Conservation (phyloP, 2,888 invertebrate genomes). For the Cheilosia impressa region DNA sequence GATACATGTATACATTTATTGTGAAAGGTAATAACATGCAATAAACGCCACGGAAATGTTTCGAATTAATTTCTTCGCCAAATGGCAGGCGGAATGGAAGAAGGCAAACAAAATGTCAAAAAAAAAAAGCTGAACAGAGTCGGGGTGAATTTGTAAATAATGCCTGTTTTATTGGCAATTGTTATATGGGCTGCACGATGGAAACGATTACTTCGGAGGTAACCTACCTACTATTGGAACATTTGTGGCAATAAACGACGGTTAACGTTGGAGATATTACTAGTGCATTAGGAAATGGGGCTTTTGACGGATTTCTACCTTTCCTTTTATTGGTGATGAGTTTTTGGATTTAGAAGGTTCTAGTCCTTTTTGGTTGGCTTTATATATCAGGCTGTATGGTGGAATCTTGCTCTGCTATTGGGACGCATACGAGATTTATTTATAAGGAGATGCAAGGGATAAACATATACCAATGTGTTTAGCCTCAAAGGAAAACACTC, state of each 20-base stretch:
- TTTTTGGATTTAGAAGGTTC: neutral
- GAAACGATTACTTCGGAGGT: slow-evolving; percentile 13
- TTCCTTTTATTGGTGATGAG: neutral
- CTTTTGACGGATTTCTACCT: neutral
- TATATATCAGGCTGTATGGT: neutral
- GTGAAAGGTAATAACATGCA: slow-evolving; percentile 55
- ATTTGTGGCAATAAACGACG: slow-evolving; percentile 14
- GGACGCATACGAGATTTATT: neutral
- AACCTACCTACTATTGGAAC: neutral
- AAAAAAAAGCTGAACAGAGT: neutral
- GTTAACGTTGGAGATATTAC: slow-evolving; percentile 3
- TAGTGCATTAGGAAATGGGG: slow-evolving; percentile 5
- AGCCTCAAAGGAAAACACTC: no score
- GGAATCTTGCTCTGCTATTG: neutral
- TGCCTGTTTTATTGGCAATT: slow-evolving; percentile 41
- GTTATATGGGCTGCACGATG: slow-evolving; percentile 16
- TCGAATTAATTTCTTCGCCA: slow-evolving; percentile 60
- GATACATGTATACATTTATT: slow-evolving; percentile 45
- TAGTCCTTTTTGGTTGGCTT: neutral
- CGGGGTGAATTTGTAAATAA: slow-evolving; percentile 37
- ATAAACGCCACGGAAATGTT: slow-evolving; percentile 61
- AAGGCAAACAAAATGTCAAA: slow-evolving; percentile 4
- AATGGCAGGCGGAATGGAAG: slow-evolving; percentile 2
- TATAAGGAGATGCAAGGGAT: no score
- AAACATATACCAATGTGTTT: no score